phyloP scores from a whole-genome alignment of 2,113 vertebrate species.

The Oncorhynchus nerka region DNA sequence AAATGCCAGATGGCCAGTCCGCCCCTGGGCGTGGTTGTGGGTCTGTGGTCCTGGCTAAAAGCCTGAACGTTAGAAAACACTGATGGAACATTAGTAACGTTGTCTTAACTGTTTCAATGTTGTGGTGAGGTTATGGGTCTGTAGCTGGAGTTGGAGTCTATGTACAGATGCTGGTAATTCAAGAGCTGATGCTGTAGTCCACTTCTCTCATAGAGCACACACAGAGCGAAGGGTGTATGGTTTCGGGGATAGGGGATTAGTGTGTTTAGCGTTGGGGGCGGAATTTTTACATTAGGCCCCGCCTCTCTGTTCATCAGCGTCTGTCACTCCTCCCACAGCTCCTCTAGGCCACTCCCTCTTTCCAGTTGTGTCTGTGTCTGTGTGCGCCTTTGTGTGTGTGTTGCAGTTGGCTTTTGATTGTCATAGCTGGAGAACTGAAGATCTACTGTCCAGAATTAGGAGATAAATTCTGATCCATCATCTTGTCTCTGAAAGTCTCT shows the following conservation, averaged over 20 bases:
- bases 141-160: conserved; percentile 64
- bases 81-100: not conserved
- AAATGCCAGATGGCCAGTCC: too few relatives aligned
- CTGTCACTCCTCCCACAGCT: conserved; percentile 59
- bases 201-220: conserved; percentile 44
- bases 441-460: conserved; percentile 71
- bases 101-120: conserved; percentile 47
- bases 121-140: conserved; percentile 2
- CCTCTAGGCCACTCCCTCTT: conserved; percentile 51
- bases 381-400: conserved; percentile 38
- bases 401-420: conserved; percentile 77
- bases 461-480: conserved; percentile 76
- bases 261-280: conserved; percentile 26
- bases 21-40: too few relatives aligned
- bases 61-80: conserved; percentile 21
- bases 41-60: conserved; percentile 39
- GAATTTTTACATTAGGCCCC: conserved; percentile 30
- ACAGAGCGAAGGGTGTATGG: conserved; percentile 20
- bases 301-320: conserved; percentile 55
- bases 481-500: conserved; percentile 70
- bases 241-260: conserved; percentile 34
- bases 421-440: conserved; percentile 82
- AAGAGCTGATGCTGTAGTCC: conserved; percentile 65
- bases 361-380: conserved; percentile 56
- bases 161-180: conserved; percentile 96